Percentiles rank a stretch among this genome's conserved stretches.
Evolutionary conservation across 2,888 invertebrate genomes (phyloP).

Genomic region (Drosophila ezoana): DNA sequence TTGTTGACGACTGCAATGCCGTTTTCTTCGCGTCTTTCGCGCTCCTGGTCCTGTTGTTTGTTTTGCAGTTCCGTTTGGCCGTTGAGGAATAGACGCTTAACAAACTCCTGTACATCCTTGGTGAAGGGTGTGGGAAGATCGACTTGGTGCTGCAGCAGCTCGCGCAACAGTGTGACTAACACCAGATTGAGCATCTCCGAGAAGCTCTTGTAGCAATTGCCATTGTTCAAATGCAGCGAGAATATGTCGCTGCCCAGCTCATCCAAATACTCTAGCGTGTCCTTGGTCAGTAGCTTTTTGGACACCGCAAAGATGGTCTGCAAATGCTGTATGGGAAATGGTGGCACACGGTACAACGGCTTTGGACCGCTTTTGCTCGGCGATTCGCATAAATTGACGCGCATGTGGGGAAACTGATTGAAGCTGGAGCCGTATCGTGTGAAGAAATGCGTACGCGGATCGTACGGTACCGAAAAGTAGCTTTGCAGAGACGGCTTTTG

Average conservation of each 20-base stretch:
- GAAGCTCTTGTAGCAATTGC: constrained; percentile 97
- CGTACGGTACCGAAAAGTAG: constrained; percentile 90
- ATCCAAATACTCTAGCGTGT: constrained; percentile 92
- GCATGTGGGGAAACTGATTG: constrained; percentile 94
- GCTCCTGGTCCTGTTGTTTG: constrained; percentile 93
- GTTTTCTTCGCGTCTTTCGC: constrained; percentile 92
- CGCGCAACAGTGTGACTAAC: constrained; percentile 95
- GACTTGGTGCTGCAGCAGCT: constrained; percentile 94
- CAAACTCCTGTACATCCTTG: constrained; percentile 96
- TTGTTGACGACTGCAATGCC: constrained; percentile 91
- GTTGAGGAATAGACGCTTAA: constrained; percentile 94
- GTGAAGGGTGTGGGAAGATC: constrained; percentile 96
- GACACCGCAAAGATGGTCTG: constrained; percentile 92
- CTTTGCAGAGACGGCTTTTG: constrained; percentile 82
- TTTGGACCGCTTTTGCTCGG: constrained; percentile 87
- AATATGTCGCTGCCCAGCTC: constrained; percentile 93
- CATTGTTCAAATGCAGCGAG: constrained; percentile 89
- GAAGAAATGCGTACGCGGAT: constrained; percentile 94
- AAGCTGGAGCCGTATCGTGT: constrained; percentile 97
- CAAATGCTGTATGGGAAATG: constrained; percentile 89
- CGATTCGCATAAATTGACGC: constrained; percentile 88
- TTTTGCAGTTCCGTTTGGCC: constrained; percentile 97
- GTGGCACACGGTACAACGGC: constrained; percentile 64
- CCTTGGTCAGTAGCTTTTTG: constrained; percentile 94
- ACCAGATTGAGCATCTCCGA: constrained; percentile 97